A percentile compares a stretch with the other conserved stretches of the same genome.
Evolutionary conservation across 2,797 vertebrate genomes (phyloP).

Genomic region (Anguilla megastoma): DNA sequence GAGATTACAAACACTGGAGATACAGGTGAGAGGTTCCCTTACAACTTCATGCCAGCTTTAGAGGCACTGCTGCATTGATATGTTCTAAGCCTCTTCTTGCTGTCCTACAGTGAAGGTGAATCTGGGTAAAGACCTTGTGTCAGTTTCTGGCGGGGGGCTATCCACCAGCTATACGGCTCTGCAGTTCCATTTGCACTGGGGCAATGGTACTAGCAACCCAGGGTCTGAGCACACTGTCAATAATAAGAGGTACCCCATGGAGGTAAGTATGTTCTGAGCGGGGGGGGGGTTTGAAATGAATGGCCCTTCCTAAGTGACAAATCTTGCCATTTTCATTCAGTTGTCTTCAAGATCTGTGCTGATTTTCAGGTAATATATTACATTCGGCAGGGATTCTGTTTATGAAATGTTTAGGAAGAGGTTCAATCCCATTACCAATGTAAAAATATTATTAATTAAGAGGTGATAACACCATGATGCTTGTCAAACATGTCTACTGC

Average conservation of each 20-base stretch:
- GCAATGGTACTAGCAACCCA: conserved; percentile 43
- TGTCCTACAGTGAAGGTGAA: conserved; percentile 58
- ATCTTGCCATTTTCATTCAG: too few relatives aligned
- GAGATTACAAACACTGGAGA: conserved; percentile 60
- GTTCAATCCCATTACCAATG: too few relatives aligned
- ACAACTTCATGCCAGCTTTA: background rate
- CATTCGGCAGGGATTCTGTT: background rate
- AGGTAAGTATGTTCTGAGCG: conserved; percentile 59
- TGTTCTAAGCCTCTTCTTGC: background rate
- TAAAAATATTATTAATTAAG: too few relatives aligned
- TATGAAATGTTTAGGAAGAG: too few relatives aligned
- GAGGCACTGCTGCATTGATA: background rate
- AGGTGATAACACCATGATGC: too few relatives aligned
- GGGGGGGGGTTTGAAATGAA: too few relatives aligned
- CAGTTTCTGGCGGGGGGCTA: conserved; percentile 57
- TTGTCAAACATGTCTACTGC: too few relatives aligned
- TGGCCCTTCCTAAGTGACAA: too few relatives aligned
- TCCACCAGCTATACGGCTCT: conserved; percentile 47
- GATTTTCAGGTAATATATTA: background rate
- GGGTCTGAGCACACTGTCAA: conserved; percentile 76
- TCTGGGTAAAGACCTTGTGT: conserved; percentile 33
- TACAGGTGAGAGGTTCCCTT: conserved; percentile 49
- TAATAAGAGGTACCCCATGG: conserved; percentile 66
- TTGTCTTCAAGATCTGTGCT: too few relatives aligned
- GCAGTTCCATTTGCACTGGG: conserved; percentile 78